Evolutionary conservation across 2,113 vertebrate species (phyloP), one percentile per base, ranked within the genome.

Genomic region (Tamias sibiricus): DNA sequence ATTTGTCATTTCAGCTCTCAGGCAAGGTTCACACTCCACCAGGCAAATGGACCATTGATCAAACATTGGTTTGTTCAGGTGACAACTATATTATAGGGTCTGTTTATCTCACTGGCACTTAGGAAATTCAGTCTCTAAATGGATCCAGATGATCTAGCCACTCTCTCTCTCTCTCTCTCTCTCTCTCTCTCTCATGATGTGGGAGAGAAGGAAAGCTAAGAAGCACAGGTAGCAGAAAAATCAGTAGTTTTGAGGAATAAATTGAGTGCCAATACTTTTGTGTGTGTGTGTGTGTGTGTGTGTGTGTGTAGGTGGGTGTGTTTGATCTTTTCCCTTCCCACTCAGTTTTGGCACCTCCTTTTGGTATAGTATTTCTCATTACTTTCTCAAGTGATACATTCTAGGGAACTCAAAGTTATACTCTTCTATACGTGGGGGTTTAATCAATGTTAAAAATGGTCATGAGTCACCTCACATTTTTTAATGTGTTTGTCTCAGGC

Each of bases 31-130:
- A 98, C 97, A 98, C 91, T 97, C 83, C 95, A 95, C 95, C 52
- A 96, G 90, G 95, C 97, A 97, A 98, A 98, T 96, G 87, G 95
- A 95, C 95, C 97, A 98, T 98, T 96, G 96, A 96, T 97, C 97
- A 97, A 97, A 96, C 97, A 95, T 98, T 95, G 97, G 96, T 98
- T 98, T 98, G 94, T 98, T 98, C 97, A 97, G 96, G 96, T 97
- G 97, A 98, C 97, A 97, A 93, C 97, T 96, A 92, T 97, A 96
- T 97, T 97, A 97, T 95, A 95, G 89, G 94, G 79, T 96, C 93
- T 97, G 97, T 97, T 98, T 97, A 97, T 97, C 91, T 97, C 97
- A 77, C 93, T 94, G 89, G 95, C 91, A 96, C 94, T 97, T 97
- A 97, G 93, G 94, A 98, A 97, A 97, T 97, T 96, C 92, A 97